A percentile compares a stretch with the other conserved stretches of the same genome.
Conservation (phyloP, 2,888 invertebrate species). For the Trachelus troglodyta region DNA sequence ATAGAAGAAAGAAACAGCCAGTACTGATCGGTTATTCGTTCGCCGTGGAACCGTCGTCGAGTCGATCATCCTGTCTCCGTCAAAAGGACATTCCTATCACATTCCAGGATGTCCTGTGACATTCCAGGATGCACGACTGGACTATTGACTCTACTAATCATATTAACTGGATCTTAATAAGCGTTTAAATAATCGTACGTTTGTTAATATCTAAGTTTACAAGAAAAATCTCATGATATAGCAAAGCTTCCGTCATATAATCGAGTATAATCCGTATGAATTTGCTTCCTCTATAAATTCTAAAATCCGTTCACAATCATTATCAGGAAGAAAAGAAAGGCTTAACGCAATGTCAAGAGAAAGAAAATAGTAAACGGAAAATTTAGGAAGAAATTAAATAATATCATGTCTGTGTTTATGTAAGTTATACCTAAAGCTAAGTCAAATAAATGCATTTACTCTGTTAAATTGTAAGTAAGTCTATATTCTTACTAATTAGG, state of each 20-base stretch:
- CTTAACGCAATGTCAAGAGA: neutral
- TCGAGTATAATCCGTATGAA: neutral
- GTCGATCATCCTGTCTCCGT: neutral
- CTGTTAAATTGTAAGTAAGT: slow-evolving; percentile 7
- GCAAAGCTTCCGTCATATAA: neutral
- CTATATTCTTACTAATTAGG: neutral
- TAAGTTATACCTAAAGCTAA: slow-evolving; percentile 19
- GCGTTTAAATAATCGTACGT: neutral
- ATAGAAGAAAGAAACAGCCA: neutral
- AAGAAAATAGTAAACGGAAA: neutral
- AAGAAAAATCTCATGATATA: neutral
- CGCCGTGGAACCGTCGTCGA: neutral
- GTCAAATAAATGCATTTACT: slow-evolving; percentile 20
- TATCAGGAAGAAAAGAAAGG: neutral
- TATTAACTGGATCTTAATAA: neutral
- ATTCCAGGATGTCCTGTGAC: slow-evolving; percentile 10
- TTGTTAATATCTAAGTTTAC: neutral
- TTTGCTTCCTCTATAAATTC: neutral
- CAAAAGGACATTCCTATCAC: neutral
- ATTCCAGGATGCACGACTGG: neutral
- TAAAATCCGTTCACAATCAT: neutral
- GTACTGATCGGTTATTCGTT: neutral
- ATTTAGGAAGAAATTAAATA: neutral
- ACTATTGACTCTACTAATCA: neutral
- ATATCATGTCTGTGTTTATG: slow-evolving; percentile 19